Percentiles rank a stretch among this genome's conserved stretches.
Conservation (phyloP, 2,113 vertebrate species). For the Amblyornis subalaris region DNA sequence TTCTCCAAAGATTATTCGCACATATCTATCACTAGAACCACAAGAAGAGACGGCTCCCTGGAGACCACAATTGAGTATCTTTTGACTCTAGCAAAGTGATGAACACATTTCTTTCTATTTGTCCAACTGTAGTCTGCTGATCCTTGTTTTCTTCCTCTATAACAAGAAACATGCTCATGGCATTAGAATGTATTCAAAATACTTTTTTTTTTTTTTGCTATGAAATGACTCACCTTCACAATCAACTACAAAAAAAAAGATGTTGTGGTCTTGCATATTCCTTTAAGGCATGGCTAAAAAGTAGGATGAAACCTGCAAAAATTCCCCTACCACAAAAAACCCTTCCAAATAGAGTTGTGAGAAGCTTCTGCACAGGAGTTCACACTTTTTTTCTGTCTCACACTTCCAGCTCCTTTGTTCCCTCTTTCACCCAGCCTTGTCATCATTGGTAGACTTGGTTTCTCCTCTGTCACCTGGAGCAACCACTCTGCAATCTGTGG, state of each 20-base stretch:
- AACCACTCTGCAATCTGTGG: background rate
- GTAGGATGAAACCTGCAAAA: background rate
- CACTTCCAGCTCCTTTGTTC: background rate
- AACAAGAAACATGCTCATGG: background rate
- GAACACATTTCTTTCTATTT: background rate
- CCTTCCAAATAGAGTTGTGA: background rate
- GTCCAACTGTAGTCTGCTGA: background rate
- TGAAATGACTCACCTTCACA: background rate
- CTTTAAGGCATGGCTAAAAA: background rate
- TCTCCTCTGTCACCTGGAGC: background rate
- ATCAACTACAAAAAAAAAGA: background rate
- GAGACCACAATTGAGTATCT: background rate
- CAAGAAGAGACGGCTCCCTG: background rate
- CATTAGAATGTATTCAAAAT: background rate
- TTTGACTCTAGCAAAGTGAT: background rate
- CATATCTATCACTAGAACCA: background rate
- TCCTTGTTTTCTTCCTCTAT: background rate
- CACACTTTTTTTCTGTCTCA: background rate
- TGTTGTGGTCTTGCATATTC: background rate
- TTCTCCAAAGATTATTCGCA: background rate
- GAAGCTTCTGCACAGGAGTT: background rate
- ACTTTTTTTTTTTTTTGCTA: background rate
- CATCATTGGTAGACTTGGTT: background rate
- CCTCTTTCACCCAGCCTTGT: background rate
- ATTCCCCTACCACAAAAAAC: rapidly evolving